A percentile compares a stretch with the other conserved stretches of the same genome.
These are phyloP conservation scores for Lepas anatifera DNA, from an alignment of 2,888 invertebrate species.

Conservation along the genomic window DNA sequence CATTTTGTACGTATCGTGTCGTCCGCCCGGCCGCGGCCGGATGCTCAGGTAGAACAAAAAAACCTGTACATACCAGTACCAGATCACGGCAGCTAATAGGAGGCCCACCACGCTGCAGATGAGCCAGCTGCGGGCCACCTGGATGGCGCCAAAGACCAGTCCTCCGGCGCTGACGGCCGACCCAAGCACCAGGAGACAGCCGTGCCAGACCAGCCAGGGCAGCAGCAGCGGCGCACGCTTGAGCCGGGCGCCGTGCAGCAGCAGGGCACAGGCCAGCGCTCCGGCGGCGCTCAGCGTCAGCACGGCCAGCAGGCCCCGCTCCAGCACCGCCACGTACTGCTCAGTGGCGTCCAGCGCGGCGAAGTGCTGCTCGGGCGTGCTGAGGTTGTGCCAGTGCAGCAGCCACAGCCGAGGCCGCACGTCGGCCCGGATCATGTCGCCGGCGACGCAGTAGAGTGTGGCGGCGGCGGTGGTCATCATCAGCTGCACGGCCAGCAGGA, in stretches of 20 bases:
- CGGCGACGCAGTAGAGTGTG: neutral
- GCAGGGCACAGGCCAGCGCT: neutral
- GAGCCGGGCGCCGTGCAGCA: constrained; percentile 1
- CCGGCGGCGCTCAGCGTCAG: neutral
- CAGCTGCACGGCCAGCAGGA: neutral
- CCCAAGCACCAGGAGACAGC: neutral
- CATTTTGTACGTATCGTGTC: neutral
- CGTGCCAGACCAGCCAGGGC: constrained; percentile 2
- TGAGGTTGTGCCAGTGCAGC: neutral
- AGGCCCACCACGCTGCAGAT: neutral
- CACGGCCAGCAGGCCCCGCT: neutral
- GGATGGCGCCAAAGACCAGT: neutral
- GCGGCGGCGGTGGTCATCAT: neutral
- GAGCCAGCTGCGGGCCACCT: neutral
- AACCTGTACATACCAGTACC: constrained; percentile 1
- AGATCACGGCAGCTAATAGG: neutral
- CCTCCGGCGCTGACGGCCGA: neutral
- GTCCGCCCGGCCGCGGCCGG: neutral
- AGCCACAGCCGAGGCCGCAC: neutral
- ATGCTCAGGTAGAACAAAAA: neutral
- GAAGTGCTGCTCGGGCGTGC: neutral
- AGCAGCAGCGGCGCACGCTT: neutral
- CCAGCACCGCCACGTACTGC: neutral
- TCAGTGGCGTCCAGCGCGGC: neutral
- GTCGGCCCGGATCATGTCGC: constrained; percentile 1